phyloP scores from a whole-genome alignment of 1,140 invertebrate species.

The Planococcus citri region DNA sequence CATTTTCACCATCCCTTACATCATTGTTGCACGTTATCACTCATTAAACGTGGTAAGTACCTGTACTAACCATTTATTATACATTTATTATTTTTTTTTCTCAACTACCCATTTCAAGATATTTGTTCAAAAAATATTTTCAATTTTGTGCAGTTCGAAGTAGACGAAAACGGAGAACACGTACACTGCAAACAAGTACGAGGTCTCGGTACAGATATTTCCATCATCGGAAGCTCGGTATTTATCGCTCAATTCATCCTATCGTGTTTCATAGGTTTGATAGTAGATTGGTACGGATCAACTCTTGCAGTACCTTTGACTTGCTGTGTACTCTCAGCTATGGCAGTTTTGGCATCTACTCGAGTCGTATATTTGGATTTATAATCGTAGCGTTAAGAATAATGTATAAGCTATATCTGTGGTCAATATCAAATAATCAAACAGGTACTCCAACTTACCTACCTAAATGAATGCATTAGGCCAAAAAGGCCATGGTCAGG shows the following conservation, averaged over 20 bases:
- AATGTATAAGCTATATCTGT: no score
- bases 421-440: no score
- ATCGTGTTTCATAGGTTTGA: slow-evolving; percentile 72
- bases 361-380: slow-evolving; percentile 83
- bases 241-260: slow-evolving; percentile 87
- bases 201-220: slow-evolving; percentile 85
- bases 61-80: no score
- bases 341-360: slow-evolving; percentile 68
- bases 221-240: slow-evolving; percentile 87
- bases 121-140: no score
- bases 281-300: slow-evolving; percentile 63
- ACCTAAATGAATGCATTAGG: no score
- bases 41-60: slow-evolving; percentile 62
- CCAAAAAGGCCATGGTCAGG: no score
- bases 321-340: slow-evolving; percentile 66
- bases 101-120: background rate
- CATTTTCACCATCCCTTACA: slow-evolving; percentile 91
- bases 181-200: slow-evolving; percentile 44
- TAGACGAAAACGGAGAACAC: slow-evolving; percentile 40
- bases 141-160: slow-evolving; percentile 49
- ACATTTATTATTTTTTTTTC: no score
- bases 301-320: slow-evolving; percentile 75
- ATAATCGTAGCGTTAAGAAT: no score
- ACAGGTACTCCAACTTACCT: no score
- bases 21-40: slow-evolving; percentile 87